phyloP scores from a whole-genome alignment of 2,113 vertebrate species.

The Dolichotis patagonum region DNA sequence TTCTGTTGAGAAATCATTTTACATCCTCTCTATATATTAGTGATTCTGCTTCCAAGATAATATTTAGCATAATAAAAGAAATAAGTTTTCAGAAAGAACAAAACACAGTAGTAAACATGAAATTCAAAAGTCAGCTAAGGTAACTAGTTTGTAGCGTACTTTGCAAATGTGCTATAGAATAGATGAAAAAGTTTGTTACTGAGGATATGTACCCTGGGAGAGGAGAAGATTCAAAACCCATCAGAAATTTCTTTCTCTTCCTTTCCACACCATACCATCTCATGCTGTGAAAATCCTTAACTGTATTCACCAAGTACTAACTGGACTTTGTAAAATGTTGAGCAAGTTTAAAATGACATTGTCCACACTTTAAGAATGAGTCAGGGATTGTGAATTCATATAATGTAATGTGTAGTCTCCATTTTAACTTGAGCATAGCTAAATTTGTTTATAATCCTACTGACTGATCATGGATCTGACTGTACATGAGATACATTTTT shows the following conservation, averaged over 20 bases:
- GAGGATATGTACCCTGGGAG: constrained; percentile 64
- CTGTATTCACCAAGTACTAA: constrained; percentile 87
- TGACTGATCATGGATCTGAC: constrained; percentile 87
- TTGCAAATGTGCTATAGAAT: background rate
- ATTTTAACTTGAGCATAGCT: constrained; percentile 85
- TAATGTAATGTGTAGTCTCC: constrained; percentile 58
- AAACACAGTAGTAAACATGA: background rate
- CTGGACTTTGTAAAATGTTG: constrained; percentile 85
- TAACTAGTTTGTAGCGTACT: background rate
- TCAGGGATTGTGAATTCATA: constrained; percentile 75
- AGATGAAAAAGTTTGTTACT: constrained; percentile 77
- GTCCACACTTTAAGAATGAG: constrained; percentile 82
- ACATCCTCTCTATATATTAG: constrained; percentile 54
- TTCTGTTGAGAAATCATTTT: constrained; percentile 77
- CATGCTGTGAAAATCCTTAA: constrained; percentile 85
- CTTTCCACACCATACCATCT: constrained; percentile 68
- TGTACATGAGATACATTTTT: constrained; percentile 88
- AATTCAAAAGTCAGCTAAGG: constrained; percentile 43
- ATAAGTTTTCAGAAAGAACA: constrained; percentile 17
- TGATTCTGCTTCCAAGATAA: constrained; percentile 50
- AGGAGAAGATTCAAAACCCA: constrained; percentile 72
- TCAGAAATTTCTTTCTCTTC: constrained; percentile 28
- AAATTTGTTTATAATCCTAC: constrained; percentile 89
- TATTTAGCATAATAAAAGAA: constrained; percentile 57
- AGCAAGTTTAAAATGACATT: constrained; percentile 82